phyloP scores from a whole-genome alignment of 1,140 invertebrate genomes.

The Drosophila sturtevanti region DNA sequence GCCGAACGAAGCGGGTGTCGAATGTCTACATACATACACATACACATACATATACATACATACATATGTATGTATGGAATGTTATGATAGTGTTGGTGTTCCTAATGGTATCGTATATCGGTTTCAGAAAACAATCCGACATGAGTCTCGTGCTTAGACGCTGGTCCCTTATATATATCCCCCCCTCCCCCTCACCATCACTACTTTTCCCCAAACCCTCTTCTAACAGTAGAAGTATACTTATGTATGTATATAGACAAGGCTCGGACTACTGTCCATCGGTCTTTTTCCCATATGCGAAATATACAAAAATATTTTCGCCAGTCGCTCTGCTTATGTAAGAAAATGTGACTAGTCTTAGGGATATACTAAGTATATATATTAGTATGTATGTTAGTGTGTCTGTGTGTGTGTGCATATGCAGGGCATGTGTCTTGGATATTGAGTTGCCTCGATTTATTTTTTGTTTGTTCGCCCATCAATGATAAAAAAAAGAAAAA shows the following conservation, averaged over 20 bases:
- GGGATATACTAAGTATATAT: not conserved
- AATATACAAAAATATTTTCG: slow-evolving; percentile 39
- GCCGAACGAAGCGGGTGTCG: slow-evolving; percentile 22
- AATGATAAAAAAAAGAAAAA: slow-evolving; percentile 58
- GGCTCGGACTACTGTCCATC: not conserved
- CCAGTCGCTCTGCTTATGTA: slow-evolving; percentile 54
- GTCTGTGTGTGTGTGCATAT: slow-evolving; percentile 1
- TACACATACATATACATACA: no score
- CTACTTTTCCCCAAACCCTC: no score
- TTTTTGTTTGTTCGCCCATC: slow-evolving; percentile 45
- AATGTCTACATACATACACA: slow-evolving; percentile 9
- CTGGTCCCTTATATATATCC: slow-evolving; percentile 27
- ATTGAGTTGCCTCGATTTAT: slow-evolving; percentile 21
- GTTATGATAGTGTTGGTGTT: slow-evolving; percentile 15
- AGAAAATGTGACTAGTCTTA: slow-evolving; percentile 67
- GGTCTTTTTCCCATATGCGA: slow-evolving; percentile 9
- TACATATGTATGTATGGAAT: no score
- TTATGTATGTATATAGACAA: not conserved
- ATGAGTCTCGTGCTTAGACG: slow-evolving; percentile 74
- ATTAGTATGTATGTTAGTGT: not conserved
- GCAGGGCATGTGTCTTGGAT: slow-evolving; percentile 47
- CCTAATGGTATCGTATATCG: slow-evolving; percentile 29
- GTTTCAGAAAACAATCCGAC: slow-evolving; percentile 40
- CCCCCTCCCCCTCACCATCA: no score
- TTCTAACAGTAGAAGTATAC: no score